A percentile compares a stretch with the other conserved stretches of the same genome.
Evolutionary conservation across 2,797 vertebrate genomes (phyloP).

Genomic region (Cetoscarus ocellatus): DNA sequence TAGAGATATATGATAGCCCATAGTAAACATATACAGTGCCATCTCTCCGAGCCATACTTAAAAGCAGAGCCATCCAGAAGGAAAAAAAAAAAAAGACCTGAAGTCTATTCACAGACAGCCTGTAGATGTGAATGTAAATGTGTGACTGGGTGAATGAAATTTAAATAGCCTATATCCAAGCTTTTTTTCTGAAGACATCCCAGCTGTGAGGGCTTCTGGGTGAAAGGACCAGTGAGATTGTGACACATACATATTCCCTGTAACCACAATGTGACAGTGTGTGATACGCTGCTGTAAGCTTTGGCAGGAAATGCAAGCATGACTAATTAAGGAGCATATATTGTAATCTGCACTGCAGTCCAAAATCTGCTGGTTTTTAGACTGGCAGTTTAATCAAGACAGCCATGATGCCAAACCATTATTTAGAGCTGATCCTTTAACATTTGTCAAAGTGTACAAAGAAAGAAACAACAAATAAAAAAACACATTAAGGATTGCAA

Average conservation of each 20-base stretch:
- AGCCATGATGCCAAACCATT: too few species aligned
- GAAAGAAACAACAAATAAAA: too few species aligned
- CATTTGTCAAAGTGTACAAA: too few species aligned
- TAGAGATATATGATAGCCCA: not conserved
- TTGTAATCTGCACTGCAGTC: slow-evolving; percentile 24
- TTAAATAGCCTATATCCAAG: slow-evolving; percentile 21
- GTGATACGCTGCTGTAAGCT: slow-evolving; percentile 24
- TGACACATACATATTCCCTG: slow-evolving; percentile 29
- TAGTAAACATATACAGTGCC: slow-evolving; percentile 6
- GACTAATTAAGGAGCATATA: slow-evolving; percentile 39
- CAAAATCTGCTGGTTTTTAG: not conserved
- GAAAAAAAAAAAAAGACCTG: slow-evolving; percentile 14
- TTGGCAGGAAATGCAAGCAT: slow-evolving; percentile 22
- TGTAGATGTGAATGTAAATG: slow-evolving; percentile 8
- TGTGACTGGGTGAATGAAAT: slow-evolving; percentile 29
- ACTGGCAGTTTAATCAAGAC: not conserved
- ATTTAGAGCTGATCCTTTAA: too few species aligned
- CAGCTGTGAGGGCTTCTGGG: slow-evolving; percentile 26
- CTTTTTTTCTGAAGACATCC: slow-evolving; percentile 37
- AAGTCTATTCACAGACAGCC: slow-evolving; percentile 24
- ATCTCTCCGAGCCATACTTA: slow-evolving; percentile 11
- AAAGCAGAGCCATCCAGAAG: slow-evolving; percentile 16
- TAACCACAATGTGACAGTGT: slow-evolving; percentile 27
- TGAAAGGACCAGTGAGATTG: slow-evolving; percentile 24
- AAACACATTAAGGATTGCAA: too few species aligned